Evolutionary conservation across 2,797 vertebrate species (phyloP), one percentile per base, ranked within the genome.

Genomic region (Sebastes flavidus): DNA sequence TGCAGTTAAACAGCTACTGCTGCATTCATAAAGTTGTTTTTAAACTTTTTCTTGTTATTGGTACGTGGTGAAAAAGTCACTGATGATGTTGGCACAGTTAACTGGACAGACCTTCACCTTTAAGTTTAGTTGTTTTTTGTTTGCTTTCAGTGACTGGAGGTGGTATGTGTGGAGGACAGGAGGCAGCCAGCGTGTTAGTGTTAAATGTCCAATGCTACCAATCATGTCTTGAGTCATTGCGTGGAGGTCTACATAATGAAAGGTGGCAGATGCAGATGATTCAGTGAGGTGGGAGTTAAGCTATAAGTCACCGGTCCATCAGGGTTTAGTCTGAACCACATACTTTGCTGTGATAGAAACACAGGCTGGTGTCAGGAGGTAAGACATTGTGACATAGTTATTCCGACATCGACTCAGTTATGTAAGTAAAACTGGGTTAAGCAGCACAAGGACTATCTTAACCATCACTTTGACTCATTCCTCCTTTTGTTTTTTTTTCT

Each of bases 381-480:
- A 73, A 75, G 83, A 56, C 56, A 18, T 81, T 79, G 79, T 88
- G 78, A 88, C 86, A 86, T 80, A 61, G 30, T 61, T 86, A 65
- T 73, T 79, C 84, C 18, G 14, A 77, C 78, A 25, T 32, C 18
- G 30, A 24, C 42, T 9, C 30, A 65, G 71, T 86, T 81, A 72
- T 70, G 80, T 77, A 85, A 90, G 75, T 55, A 27, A 68, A 89
- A 87, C 60, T 84, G 85, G 77, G 84, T 88, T 80, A 85, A 88
- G 65, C 77, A 30, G 81, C 80, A 11, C 67, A 8, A 67, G 83
- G 87, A 74, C 65, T 30, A 86, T 82, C 68, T 80, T 14, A 85
- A 87, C 81, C 54, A 75, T 90, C 86, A 54, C 87, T 88, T 88
- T 60, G 78, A 79, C 87, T 92, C 87, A 81, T 54, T 87, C 75